Conservation (phyloP, 2,888 invertebrate species). For the Steinernema carpocapsae region DNA sequence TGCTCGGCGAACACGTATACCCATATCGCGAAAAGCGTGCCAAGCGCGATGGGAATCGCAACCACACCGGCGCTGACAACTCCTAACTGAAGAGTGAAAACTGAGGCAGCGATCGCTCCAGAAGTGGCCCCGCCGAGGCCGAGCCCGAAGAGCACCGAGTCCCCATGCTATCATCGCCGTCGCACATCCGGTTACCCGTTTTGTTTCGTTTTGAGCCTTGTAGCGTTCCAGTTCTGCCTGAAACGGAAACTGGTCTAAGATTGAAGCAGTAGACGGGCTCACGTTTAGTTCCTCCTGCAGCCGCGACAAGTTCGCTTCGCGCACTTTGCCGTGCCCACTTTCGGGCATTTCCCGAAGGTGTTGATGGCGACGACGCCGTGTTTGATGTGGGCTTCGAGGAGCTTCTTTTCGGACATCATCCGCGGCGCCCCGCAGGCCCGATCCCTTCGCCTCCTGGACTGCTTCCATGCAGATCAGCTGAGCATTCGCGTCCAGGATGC, state of each 20-base stretch:
- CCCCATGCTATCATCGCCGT: constrained; percentile 67
- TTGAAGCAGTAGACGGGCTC: background rate
- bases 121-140: constrained; percentile 59
- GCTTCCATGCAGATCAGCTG: constrained; percentile 60
- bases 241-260: constrained; percentile 40
- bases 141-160: constrained; percentile 63
- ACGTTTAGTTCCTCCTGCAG: constrained; percentile 68
- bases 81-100: constrained; percentile 64
- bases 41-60: constrained; percentile 65
- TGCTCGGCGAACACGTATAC: constrained; percentile 60
- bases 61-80: constrained; percentile 65
- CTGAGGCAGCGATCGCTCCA: constrained; percentile 61
- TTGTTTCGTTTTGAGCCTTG: constrained; percentile 64
- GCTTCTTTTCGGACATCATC: constrained; percentile 66
- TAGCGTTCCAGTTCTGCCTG: constrained; percentile 65
- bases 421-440: constrained; percentile 53
- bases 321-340: constrained; percentile 63
- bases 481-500: constrained; percentile 64
- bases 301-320: constrained; percentile 56
- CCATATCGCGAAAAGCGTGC: constrained; percentile 65
- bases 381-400: constrained; percentile 57
- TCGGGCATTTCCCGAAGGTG: constrained; percentile 64
- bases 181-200: constrained; percentile 60
- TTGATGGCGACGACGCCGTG: constrained; percentile 60
- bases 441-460: constrained; percentile 65